These are phyloP conservation scores for Phortica okadai DNA, from an alignment of 2,888 invertebrate genomes.

Conservation along the genomic window DNA sequence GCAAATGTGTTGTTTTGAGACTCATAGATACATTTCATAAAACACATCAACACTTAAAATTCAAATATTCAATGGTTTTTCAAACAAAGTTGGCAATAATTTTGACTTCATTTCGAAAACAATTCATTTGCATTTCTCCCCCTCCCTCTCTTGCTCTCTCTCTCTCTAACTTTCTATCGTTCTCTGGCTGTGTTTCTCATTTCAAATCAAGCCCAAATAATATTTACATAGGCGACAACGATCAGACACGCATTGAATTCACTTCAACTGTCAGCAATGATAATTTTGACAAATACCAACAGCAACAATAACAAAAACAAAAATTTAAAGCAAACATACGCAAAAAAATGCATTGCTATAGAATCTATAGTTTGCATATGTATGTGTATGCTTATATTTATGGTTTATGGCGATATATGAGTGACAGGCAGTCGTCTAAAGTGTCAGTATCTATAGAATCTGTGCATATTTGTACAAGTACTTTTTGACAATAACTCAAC, in stretches of 20 bases:
- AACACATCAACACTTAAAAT: no score
- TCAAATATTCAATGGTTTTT: no score
- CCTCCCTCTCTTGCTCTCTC: no score
- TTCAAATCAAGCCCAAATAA: not conserved
- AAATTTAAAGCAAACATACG: no score
- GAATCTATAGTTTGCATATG: not conserved
- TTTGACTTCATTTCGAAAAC: no score
- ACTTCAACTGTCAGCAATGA: slow-evolving; percentile 5
- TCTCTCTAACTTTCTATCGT: no score
- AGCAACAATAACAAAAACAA: no score
- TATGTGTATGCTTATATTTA: not conserved
- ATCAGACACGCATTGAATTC: not conserved
- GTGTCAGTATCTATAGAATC: slow-evolving; percentile 15
- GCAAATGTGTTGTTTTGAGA: no score
- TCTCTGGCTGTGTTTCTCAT: no score
- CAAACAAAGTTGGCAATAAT: no score
- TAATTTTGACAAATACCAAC: slow-evolving; percentile 2
- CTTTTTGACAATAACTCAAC: slow-evolving; percentile 24
- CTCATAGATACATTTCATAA: no score
- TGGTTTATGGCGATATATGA: not conserved
- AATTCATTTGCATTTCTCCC: no score
- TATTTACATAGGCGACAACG: slow-evolving; percentile 2
- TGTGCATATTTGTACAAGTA: slow-evolving; percentile 15
- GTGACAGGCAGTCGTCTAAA: not conserved
- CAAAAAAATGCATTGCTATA: not conserved